Percentiles rank a stretch among this genome's conserved stretches.
Evolutionary conservation across 2,888 invertebrate genomes (phyloP).

Genomic region (Panopea generosa): DNA sequence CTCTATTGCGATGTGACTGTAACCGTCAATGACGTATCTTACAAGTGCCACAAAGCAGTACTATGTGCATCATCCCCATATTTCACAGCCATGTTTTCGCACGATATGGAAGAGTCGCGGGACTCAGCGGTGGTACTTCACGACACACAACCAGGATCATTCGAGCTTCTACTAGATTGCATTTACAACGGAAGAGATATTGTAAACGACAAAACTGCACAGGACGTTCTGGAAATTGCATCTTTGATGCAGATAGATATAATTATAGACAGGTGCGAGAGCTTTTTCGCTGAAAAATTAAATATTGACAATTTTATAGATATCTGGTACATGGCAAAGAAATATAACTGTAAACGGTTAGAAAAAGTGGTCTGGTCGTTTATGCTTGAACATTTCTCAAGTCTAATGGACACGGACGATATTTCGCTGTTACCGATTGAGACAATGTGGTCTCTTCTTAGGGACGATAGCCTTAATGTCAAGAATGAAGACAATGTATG

Average conservation of each 20-base stretch:
- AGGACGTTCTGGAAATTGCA: constrained; percentile 89
- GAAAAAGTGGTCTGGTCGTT: no score
- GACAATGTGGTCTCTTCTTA: no score
- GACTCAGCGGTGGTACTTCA: constrained; percentile 57
- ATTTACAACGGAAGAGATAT: constrained; percentile 92
- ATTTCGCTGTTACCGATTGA: no score
- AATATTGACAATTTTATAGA: constrained; percentile 93
- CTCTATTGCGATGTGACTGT: no score
- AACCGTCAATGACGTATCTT: no score
- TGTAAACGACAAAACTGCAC: constrained; percentile 91
- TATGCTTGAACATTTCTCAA: no score
- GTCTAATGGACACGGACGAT: no score
- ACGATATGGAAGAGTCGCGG: constrained; percentile 63
- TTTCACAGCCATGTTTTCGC: constrained; percentile 71
- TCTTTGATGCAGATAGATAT: constrained; percentile 94
- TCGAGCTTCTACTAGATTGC: constrained; percentile 92
- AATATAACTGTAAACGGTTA: no score
- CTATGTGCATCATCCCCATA: no score
- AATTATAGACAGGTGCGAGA: constrained; percentile 91
- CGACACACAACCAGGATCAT: constrained; percentile 89
- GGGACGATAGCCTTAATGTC: no score
- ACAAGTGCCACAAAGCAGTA: no score
- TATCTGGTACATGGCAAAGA: constrained; percentile 92
- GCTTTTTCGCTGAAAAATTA: constrained; percentile 90
- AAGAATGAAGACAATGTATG: no score